A percentile compares a stretch with the other conserved stretches of the same genome.
Conservation (phyloP, 2,888 invertebrate genomes). For the Hetaerina titia region DNA sequence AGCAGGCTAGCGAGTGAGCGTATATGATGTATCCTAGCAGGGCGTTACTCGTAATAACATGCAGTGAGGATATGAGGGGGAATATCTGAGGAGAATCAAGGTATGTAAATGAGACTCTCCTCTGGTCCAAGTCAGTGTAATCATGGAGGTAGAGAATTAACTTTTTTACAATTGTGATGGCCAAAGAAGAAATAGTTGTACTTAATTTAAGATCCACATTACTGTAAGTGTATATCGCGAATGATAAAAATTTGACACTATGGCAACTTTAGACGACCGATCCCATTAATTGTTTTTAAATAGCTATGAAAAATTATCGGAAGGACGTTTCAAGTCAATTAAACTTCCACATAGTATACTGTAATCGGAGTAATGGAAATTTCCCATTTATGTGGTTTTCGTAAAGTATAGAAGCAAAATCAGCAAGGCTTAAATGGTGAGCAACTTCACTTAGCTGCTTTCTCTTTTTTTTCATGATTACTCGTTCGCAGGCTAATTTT, state of each 20-base stretch:
- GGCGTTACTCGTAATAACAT: neutral
- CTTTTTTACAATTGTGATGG: neutral
- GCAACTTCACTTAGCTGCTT: too few relatives aligned
- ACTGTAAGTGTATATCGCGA: neutral
- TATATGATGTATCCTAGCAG: neutral
- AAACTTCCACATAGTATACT: too few relatives aligned
- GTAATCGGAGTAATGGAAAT: too few relatives aligned
- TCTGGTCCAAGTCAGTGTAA: neutral
- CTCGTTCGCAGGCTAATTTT: too few relatives aligned
- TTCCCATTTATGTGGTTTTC: too few relatives aligned
- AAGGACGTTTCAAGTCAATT: too few relatives aligned
- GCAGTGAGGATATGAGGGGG: neutral
- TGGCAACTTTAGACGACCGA: neutral
- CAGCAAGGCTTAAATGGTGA: too few relatives aligned
- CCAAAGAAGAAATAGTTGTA: neutral
- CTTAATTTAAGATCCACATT: neutral
- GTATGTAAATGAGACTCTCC: neutral
- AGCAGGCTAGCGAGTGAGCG: neutral
- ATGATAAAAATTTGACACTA: neutral
- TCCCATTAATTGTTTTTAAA: too few relatives aligned
- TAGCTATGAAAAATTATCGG: too few relatives aligned
- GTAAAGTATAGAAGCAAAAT: too few relatives aligned
- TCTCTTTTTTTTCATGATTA: too few relatives aligned
- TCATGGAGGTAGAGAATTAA: neutral
- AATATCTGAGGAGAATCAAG: neutral